These are phyloP conservation scores for Manis crassicaudata DNA, from an alignment of 2,797 vertebrate species.

Conservation along the genomic window DNA sequence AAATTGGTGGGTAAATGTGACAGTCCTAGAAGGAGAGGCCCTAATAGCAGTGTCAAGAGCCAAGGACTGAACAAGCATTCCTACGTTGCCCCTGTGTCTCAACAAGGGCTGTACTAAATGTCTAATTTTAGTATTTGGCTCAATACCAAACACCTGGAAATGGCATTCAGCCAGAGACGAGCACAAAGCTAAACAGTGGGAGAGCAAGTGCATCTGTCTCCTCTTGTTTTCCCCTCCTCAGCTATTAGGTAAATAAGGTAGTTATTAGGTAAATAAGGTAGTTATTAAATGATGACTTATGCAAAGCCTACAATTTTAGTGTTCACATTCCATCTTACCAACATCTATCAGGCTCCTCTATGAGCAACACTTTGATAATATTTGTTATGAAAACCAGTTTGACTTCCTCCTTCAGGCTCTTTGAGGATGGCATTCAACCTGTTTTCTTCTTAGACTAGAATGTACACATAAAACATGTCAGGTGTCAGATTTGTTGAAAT, in stretches of 20 bases:
- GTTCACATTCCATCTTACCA: conserved; percentile 62
- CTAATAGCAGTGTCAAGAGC: conserved; percentile 59
- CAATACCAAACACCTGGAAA: conserved; percentile 79
- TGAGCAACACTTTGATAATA: conserved; percentile 54
- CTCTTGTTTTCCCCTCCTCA: conserved; percentile 67
- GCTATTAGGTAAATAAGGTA: conserved; percentile 78
- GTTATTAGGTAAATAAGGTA: conserved; percentile 81
- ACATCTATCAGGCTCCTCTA: conserved; percentile 32
- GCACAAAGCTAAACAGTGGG: conserved; percentile 80
- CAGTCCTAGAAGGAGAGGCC: conserved; percentile 41
- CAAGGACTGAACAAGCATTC: conserved; percentile 43
- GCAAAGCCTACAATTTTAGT: conserved; percentile 74
- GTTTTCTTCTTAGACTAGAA: conserved; percentile 17
- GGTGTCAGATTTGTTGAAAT: neutral
- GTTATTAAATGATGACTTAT: conserved; percentile 78
- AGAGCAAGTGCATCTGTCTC: conserved; percentile 72
- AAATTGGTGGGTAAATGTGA: conserved; percentile 64
- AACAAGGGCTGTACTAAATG: conserved; percentile 56
- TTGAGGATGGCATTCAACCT: neutral
- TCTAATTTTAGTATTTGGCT: conserved; percentile 81
- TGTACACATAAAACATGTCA: neutral
- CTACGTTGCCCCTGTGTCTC: conserved; percentile 34
- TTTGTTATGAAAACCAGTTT: conserved; percentile 59
- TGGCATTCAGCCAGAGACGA: conserved; percentile 75
- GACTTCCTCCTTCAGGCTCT: conserved; percentile 1